Conservation (phyloP, 2,888 invertebrate genomes). For the Spilarctia lutea region DNA sequence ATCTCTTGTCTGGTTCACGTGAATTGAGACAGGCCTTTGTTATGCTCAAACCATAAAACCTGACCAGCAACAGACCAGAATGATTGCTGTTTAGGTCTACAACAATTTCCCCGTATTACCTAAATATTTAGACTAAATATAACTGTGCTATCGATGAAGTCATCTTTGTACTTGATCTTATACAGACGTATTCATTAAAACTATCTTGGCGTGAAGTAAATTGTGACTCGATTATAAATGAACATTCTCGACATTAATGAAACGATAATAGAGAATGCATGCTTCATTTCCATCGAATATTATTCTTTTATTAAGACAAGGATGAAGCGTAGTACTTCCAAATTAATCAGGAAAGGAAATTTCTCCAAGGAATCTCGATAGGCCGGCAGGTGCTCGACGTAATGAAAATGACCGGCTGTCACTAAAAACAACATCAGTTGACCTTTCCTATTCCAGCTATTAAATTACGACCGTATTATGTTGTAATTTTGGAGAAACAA, state of each 20-base stretch:
- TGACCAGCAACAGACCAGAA: not conserved
- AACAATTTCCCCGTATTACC: not conserved
- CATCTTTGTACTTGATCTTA: not conserved
- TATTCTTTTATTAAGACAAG: slow-evolving; percentile 47
- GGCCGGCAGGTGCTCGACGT: slow-evolving; percentile 44
- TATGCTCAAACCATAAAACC: not conserved
- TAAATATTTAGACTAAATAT: no score
- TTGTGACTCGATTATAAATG: not conserved
- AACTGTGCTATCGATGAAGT: not conserved
- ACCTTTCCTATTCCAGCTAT: slow-evolving; percentile 53
- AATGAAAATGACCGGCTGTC: slow-evolving; percentile 58
- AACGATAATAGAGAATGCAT: slow-evolving; percentile 26
- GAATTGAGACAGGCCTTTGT: not conserved
- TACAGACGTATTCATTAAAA: not conserved
- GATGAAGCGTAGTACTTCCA: slow-evolving; percentile 33
- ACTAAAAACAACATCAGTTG: slow-evolving; percentile 57
- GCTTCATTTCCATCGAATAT: slow-evolving; percentile 37
- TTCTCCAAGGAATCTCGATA: slow-evolving; percentile 20
- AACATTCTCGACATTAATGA: slow-evolving; percentile 20
- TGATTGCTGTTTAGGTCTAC: not conserved
- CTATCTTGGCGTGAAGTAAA: not conserved
- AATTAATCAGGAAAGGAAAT: slow-evolving; percentile 37
- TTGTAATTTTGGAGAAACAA: slow-evolving; percentile 56
- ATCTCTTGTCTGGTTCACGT: not conserved
- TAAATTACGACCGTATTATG: slow-evolving; percentile 57